A percentile compares a stretch with the other conserved stretches of the same genome.
These are phyloP conservation scores for Suncus etruscus DNA, from an alignment of 2,113 vertebrate species.

Conservation along the genomic window DNA sequence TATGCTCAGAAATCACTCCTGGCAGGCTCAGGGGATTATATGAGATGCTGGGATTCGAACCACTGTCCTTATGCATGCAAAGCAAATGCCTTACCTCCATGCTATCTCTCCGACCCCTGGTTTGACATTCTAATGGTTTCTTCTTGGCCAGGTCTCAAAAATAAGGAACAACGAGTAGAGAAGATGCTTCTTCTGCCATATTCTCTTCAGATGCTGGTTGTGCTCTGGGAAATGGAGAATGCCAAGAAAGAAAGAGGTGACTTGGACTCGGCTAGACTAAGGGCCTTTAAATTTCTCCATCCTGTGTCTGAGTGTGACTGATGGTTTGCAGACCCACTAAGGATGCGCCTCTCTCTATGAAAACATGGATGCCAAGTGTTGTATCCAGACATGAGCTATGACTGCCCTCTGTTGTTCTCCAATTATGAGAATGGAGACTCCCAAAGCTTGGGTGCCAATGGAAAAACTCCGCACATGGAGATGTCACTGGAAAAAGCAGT, in stretches of 20 bases:
- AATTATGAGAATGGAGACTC: conserved; percentile 65
- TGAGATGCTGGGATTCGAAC: no score
- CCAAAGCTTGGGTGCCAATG: conserved; percentile 49
- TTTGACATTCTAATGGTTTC: conserved; percentile 38
- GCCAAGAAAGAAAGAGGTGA: conserved; percentile 68
- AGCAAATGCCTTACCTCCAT: no score
- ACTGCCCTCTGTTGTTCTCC: conserved; percentile 75
- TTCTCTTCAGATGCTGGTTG: conserved; percentile 58
- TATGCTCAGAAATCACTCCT: no score
- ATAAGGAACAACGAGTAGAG: conserved; percentile 59
- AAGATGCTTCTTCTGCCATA: background rate
- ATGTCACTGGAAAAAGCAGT: conserved; percentile 63
- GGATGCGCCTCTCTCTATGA: conserved; percentile 71
- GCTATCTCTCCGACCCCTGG: no score
- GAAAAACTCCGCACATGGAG: conserved; percentile 71
- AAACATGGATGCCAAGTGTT: conserved; percentile 61
- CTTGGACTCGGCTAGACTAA: conserved; percentile 67
- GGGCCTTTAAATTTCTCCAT: conserved; percentile 61
- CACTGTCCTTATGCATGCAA: no score
- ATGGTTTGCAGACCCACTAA: conserved; percentile 73
- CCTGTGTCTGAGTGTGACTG: conserved; percentile 60
- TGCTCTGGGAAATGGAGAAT: conserved; percentile 51
- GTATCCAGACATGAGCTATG: conserved; percentile 65
- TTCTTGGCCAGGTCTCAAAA: conserved; percentile 60
- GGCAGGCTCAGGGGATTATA: no score